phyloP scores from a whole-genome alignment of 2,113 vertebrate species.

The Neogale vison region DNA sequence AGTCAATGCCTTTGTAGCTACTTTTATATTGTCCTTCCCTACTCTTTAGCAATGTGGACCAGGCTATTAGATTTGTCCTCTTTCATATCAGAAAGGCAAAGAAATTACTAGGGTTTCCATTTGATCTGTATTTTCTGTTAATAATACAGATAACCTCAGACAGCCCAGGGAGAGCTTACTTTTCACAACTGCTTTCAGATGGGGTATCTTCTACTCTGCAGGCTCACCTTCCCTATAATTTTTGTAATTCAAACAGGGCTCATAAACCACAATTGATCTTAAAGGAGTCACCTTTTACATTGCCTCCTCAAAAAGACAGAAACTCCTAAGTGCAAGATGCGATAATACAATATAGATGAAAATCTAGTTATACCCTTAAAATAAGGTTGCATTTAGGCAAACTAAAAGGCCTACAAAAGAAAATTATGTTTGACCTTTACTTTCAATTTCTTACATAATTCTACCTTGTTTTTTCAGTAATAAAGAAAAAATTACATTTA shows the following conservation, averaged over 20 bases:
- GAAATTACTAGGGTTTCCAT: slow-evolving; percentile 14
- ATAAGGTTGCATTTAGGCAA: slow-evolving; percentile 15
- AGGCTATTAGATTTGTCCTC: not conserved
- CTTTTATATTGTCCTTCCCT: not conserved
- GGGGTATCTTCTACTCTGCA: not conserved
- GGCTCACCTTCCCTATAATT: slow-evolving; percentile 22
- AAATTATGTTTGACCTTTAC: slow-evolving; percentile 63
- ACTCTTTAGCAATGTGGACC: not conserved
- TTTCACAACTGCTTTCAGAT: slow-evolving; percentile 22
- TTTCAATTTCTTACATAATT: slow-evolving; percentile 57
- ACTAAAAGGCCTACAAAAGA: slow-evolving; percentile 14
- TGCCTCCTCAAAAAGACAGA: not conserved
- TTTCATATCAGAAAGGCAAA: slow-evolving; percentile 4
- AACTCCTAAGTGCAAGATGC: slow-evolving; percentile 9
- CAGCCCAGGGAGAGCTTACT: not conserved
- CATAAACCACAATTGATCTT: slow-evolving; percentile 19
- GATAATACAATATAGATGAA: slow-evolving; percentile 50
- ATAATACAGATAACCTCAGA: slow-evolving; percentile 4
- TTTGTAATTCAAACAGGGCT: slow-evolving; percentile 46
- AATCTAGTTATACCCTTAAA: slow-evolving; percentile 53
- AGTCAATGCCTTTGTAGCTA: not conserved
- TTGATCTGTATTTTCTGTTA: slow-evolving; percentile 32
- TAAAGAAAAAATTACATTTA: slow-evolving; percentile 43
- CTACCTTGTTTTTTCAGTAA: slow-evolving; percentile 1
- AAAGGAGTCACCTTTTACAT: slow-evolving; percentile 46